Evolutionary conservation across 2,113 vertebrate genomes (phyloP), one percentile per base, ranked within the genome.

Genomic region (Sinocyclocheilus maitianheensis): DNA sequence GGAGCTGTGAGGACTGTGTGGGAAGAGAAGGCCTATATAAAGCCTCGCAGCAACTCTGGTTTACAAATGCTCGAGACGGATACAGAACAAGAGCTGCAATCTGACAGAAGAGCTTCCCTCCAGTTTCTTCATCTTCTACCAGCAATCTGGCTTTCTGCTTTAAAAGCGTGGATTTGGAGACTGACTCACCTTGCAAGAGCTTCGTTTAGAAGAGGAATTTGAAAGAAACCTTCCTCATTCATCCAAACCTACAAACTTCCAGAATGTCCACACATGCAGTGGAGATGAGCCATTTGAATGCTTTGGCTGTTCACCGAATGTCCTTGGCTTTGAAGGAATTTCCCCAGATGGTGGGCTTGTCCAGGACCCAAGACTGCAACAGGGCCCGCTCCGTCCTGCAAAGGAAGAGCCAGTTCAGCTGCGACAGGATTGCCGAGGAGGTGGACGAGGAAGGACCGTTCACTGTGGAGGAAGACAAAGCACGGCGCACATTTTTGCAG

Each of bases 251-350:
- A 7, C 20, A 72, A 60, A 55, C 48, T 34, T 75, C 18, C 10
- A 22, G 34, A 2, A 55, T 85, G 77, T 46, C 77, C 20, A 22
- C 63, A 34, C 89, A 85, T 81, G 26, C 18, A 63, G 85, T 85
- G 80, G 85, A 92, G 91, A 93, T 92, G 86, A 93, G 92, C 90
- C 88, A 93, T 88, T 86, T 92, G 89, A 91, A 93, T 81, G 88
- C 91, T 58, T 86, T 93, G 82, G 92, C 94, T 67, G 90, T 91
- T 90, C 93, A 93, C 91, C 91, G 94, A 88, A 90, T 94, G 90
- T 91, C 92, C 77, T 90, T 95, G 88, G 94, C 91, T 88, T 93
- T 93, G 93, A 93, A 95, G 89, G 94, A 94, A 91, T 95, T 94
- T 85, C 94, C 94, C 75, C 92, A 93, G 77, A 86, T 90, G n/a